Conservation (phyloP, 64 coral and sea anemone species). For the Exaiptasia diaphana region DNA sequence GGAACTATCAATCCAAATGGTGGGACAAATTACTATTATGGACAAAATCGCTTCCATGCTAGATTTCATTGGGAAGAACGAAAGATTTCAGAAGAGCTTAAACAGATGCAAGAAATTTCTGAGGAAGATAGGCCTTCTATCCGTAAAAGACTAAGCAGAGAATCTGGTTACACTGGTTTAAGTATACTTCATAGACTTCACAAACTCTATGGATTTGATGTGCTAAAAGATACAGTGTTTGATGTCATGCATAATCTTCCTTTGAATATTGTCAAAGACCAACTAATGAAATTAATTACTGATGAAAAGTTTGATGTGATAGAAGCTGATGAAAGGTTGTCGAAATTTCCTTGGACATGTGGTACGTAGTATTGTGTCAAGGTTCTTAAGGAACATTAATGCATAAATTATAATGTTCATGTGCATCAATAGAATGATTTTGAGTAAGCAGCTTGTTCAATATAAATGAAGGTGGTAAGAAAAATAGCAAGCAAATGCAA, state of each 20-base stretch:
- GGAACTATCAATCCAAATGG: neutral
- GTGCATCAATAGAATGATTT: no score
- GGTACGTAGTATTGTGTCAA: no score
- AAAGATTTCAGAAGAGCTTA: neutral
- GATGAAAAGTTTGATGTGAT: neutral
- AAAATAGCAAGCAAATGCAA: no score
- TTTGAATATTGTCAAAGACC: slow-evolving; percentile 7
- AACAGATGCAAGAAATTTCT: neutral
- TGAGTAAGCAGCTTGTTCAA: no score
- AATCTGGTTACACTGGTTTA: slow-evolving; percentile 1
- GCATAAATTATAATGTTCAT: no score
- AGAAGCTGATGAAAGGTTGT: neutral
- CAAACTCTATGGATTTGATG: slow-evolving; percentile 45
- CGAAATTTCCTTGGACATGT: slow-evolving; percentile 29
- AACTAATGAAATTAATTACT: neutral
- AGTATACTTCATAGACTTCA: slow-evolving; percentile 6
- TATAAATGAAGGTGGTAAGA: no score
- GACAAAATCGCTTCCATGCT: neutral
- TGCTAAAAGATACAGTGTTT: slow-evolving; percentile 3
- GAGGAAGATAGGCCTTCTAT: neutral
- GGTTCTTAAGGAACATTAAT: no score
- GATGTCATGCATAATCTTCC: slow-evolving; percentile 13
- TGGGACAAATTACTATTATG: neutral
- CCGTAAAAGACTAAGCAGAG: neutral
- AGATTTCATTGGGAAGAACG: neutral